Conservation (phyloP, 35 echinoderm and acorn worm genomes). For the Ptychodera flava region DNA sequence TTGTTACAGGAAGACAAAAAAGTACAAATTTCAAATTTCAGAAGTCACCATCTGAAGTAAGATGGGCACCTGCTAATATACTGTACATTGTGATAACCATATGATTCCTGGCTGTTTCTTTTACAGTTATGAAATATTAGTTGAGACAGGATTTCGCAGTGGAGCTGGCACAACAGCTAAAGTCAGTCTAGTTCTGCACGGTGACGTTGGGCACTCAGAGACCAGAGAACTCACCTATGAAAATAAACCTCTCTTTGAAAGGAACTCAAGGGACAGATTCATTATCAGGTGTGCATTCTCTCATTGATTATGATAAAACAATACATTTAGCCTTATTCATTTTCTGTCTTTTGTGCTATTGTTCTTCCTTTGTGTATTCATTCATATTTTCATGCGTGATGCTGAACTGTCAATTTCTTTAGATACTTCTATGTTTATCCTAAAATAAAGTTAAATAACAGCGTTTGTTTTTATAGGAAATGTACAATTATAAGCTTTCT, state of each 20-base stretch:
- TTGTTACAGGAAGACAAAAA: too few relatives aligned
- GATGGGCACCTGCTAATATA: too few relatives aligned
- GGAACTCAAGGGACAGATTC: slow-evolving; percentile 92
- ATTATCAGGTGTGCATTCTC: slow-evolving; percentile 78
- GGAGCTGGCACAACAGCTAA: slow-evolving; percentile 76
- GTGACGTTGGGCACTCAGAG: slow-evolving; percentile 77
- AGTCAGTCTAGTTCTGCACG: slow-evolving; percentile 81
- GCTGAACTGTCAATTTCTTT: slow-evolving; percentile 52
- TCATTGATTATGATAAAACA: slow-evolving; percentile 76
- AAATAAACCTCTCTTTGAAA: slow-evolving; percentile 77
- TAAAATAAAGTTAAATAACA: slow-evolving; percentile 77
- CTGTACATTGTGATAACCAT: too few relatives aligned
- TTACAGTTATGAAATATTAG: slow-evolving; percentile 83
- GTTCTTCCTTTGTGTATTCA: slow-evolving; percentile 61
- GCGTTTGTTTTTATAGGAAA: slow-evolving; percentile 3
- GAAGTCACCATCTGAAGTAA: too few relatives aligned
- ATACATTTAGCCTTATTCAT: slow-evolving; percentile 54
- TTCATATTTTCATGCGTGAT: slow-evolving; percentile 86
- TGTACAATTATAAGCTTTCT: too few relatives aligned
- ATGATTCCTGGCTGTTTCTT: not conserved
- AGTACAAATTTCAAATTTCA: too few relatives aligned
- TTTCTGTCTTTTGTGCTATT: slow-evolving; percentile 63
- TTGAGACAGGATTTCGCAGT: slow-evolving; percentile 88
- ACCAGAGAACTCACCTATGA: slow-evolving; percentile 79
- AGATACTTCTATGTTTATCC: slow-evolving; percentile 75